phyloP scores from a whole-genome alignment of 2,113 vertebrate genomes.

The Calyptommatus sinebrachiatus region DNA sequence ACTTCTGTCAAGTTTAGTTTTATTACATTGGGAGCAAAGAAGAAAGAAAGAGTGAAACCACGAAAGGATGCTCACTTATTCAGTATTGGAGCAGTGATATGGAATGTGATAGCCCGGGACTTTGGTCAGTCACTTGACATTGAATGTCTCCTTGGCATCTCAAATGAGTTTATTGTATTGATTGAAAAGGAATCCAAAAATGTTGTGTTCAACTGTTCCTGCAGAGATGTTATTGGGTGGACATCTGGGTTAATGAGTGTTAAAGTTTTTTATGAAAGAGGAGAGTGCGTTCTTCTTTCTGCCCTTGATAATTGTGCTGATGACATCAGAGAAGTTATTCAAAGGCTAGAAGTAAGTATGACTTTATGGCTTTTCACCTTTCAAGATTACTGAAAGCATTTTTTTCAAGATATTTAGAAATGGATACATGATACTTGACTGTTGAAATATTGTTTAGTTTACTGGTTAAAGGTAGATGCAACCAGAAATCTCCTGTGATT shows the following conservation, averaged over 20 bases:
- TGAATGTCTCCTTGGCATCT: constrained; percentile 90
- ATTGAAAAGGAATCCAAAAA: constrained; percentile 93
- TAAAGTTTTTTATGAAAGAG: constrained; percentile 95
- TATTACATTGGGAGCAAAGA: constrained; percentile 94
- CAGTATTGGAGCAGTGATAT: constrained; percentile 89
- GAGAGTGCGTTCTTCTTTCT: constrained; percentile 91
- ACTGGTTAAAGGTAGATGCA: not conserved
- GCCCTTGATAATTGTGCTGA: constrained; percentile 84
- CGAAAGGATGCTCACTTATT: constrained; percentile 88
- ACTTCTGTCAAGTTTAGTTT: constrained; percentile 94
- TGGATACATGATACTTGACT: not conserved
- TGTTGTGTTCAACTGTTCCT: constrained; percentile 97
- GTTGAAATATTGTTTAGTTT: not conserved
- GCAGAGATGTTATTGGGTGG: constrained; percentile 97
- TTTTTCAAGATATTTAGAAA: not conserved
- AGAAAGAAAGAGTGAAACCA: constrained; percentile 90
- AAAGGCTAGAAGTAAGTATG: constrained; percentile 87
- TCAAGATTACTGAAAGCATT: not conserved
- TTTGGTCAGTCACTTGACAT: constrained; percentile 89
- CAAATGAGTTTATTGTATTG: constrained; percentile 94
- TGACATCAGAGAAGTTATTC: constrained; percentile 90
- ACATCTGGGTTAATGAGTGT: constrained; percentile 90
- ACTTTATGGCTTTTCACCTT: constrained; percentile 24
- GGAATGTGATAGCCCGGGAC: constrained; percentile 89
- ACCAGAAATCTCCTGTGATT: too few relatives aligned